These are phyloP conservation scores for Hydrochoerus hydrochaeris DNA, from an alignment of 2,113 vertebrate species.

Conservation along the genomic window DNA sequence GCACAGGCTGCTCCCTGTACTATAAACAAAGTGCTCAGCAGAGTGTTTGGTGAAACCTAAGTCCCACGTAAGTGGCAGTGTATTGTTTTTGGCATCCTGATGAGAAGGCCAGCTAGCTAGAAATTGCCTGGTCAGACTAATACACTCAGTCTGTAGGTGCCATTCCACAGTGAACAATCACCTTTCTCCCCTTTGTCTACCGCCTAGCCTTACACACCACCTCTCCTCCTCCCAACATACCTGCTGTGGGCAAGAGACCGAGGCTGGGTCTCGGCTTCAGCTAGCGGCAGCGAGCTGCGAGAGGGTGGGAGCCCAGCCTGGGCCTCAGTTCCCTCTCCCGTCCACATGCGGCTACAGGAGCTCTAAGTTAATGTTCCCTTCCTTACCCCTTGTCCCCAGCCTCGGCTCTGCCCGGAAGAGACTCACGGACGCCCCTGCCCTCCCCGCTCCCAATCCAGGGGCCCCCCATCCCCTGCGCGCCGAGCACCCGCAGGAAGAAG, in stretches of 20 bases:
- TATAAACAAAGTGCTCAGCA: conserved; percentile 17
- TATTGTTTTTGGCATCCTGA: conserved; percentile 38
- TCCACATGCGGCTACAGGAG: background rate
- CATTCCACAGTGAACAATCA: background rate
- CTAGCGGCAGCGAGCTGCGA: background rate
- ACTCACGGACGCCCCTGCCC: background rate
- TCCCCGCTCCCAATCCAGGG: rapidly evolving
- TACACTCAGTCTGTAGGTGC: background rate
- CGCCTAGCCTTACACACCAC: background rate
- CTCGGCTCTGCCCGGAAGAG: rapidly evolving
- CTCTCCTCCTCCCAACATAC: background rate
- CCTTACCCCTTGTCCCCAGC: rapidly evolving
- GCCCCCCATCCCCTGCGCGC: background rate
- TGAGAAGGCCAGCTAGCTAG: background rate
- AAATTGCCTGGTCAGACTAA: background rate
- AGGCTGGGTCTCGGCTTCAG: background rate
- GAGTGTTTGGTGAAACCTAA: background rate
- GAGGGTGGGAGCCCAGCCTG: background rate
- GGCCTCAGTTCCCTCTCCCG: background rate
- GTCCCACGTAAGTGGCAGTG: too few species aligned
- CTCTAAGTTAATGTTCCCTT: background rate
- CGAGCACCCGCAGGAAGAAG: background rate
- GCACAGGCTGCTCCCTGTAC: background rate
- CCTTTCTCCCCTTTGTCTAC: background rate
- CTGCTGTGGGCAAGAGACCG: background rate